These are phyloP conservation scores for Scaptomyza flava DNA, from an alignment of 2,888 invertebrate genomes.

Conservation along the genomic window DNA sequence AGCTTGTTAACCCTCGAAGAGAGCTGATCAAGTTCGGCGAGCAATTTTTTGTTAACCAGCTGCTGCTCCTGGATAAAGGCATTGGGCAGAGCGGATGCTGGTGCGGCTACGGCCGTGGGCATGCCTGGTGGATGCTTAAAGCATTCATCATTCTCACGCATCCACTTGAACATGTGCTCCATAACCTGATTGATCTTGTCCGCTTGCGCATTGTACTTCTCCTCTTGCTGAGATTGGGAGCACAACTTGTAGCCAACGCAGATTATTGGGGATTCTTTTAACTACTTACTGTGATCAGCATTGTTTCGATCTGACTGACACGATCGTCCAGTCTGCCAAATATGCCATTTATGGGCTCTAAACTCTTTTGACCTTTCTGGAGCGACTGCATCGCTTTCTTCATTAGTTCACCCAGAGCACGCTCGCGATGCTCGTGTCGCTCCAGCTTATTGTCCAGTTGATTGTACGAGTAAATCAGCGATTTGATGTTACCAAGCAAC, in stretches of 20 bases:
- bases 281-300: conserved; percentile 88
- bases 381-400: conserved; percentile 90
- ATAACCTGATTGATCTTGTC: conserved; percentile 82
- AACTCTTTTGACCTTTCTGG: conserved; percentile 89
- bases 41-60: conserved; percentile 73
- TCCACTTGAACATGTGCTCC: conserved; percentile 83
- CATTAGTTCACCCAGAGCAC: conserved; percentile 90
- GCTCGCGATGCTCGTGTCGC: conserved; percentile 92
- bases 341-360: conserved; percentile 89
- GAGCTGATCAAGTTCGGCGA: conserved; percentile 74
- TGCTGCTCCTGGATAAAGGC: conserved; percentile 74
- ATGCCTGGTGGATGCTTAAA: conserved; percentile 81
- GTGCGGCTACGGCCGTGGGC: conserved; percentile 20
- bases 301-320: conserved; percentile 90
- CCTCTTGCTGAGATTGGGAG: conserved; percentile 80
- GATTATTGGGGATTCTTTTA: background rate
- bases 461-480: conserved; percentile 91
- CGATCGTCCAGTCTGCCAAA: conserved; percentile 90
- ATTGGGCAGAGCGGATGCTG: conserved; percentile 52
- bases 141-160: conserved; percentile 82
- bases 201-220: conserved; percentile 82
- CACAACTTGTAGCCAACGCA: background rate
- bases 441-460: conserved; percentile 93
- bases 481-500: conserved; percentile 90
- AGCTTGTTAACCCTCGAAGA: conserved; percentile 72